Conservation (phyloP, 2,113 vertebrate species). For the Aegithalos caudatus region DNA sequence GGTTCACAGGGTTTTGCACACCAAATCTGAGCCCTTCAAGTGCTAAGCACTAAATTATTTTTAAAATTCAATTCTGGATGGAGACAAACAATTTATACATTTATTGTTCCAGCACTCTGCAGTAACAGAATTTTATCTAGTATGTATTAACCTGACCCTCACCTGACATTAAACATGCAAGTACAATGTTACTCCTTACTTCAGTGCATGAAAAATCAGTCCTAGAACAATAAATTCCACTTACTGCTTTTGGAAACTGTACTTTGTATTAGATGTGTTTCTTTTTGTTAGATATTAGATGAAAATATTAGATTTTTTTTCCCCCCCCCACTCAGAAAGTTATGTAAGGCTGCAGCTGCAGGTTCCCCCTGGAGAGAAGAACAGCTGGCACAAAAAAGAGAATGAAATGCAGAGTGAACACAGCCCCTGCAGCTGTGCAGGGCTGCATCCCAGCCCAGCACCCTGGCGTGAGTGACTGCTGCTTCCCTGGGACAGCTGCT, state of each 20-base stretch:
- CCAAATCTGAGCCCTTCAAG: background rate
- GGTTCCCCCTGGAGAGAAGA: background rate
- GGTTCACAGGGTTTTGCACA: background rate
- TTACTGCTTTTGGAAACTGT: background rate
- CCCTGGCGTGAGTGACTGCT: background rate
- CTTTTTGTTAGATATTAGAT: background rate
- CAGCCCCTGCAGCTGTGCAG: background rate
- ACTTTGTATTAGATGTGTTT: fast-evolving
- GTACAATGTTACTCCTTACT: fast-evolving
- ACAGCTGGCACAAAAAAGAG: background rate
- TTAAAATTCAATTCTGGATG: background rate
- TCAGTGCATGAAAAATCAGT: background rate
- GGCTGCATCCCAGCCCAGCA: no score
- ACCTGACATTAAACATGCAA: background rate
- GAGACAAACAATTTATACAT: background rate
- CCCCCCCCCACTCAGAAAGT: background rate
- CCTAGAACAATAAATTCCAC: background rate
- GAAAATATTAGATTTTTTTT: background rate
- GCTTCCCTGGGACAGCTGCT: constrained; percentile 45
- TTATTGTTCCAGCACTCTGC: background rate
- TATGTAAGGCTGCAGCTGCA: background rate
- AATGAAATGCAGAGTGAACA: background rate
- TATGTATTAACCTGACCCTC: background rate
- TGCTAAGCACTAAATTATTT: background rate
- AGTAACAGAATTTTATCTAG: background rate